These are phyloP conservation scores for Galendromus occidentalis DNA, from an alignment of 1,140 invertebrate genomes.

Conservation along the genomic window DNA sequence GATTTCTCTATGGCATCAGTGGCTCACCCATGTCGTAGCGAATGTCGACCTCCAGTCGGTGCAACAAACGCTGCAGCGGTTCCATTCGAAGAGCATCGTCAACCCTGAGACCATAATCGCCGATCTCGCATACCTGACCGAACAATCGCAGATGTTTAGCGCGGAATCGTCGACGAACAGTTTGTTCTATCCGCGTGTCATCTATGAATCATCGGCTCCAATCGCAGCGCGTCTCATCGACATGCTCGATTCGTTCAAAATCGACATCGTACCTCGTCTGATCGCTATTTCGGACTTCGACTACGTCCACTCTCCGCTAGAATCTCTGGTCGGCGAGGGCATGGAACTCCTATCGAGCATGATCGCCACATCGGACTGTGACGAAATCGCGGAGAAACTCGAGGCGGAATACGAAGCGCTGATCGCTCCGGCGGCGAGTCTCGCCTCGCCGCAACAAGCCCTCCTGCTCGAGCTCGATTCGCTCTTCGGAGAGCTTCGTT, in stretches of 20 bases:
- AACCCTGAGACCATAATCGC: background rate
- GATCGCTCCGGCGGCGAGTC: background rate
- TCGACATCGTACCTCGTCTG: background rate
- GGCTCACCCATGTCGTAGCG: background rate
- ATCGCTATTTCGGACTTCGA: slow-evolving; percentile 1
- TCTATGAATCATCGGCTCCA: background rate
- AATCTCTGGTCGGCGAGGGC: background rate
- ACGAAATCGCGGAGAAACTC: background rate
- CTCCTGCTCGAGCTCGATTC: background rate
- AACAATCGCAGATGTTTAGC: background rate
- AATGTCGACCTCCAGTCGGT: background rate
- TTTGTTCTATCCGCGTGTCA: background rate
- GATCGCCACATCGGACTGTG: background rate
- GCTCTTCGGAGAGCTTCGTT: slow-evolving; percentile 7
- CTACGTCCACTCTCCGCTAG: background rate
- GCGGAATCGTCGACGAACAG: background rate
- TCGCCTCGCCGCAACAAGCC: background rate
- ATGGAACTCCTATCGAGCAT: slow-evolving; percentile 8
- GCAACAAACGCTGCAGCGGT: background rate
- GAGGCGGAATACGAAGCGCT: slow-evolving; percentile 5
- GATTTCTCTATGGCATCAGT: background rate
- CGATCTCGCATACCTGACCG: background rate
- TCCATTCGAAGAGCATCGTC: background rate
- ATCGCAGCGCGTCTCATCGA: background rate
- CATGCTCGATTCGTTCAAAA: background rate